phyloP scores from a whole-genome alignment of 2,113 vertebrate species.

The Epinephelus cyanopodus region DNA sequence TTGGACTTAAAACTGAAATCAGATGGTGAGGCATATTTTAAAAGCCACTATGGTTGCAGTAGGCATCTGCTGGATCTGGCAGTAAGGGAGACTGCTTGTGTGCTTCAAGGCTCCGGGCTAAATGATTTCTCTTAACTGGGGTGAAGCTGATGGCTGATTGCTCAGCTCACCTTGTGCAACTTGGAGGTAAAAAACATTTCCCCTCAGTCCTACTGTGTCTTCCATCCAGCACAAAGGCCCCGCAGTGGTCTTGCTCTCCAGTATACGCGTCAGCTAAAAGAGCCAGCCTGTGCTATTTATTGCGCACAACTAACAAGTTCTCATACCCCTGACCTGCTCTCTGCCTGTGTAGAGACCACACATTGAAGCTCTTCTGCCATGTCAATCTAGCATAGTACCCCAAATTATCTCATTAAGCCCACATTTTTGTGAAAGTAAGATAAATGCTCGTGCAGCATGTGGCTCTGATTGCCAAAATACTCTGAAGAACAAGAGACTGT shows the following conservation, averaged over 20 bases:
- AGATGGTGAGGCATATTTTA: conserved; percentile 80
- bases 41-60: conserved; percentile 76
- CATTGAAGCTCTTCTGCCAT: conserved; percentile 46
- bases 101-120: conserved; percentile 58
- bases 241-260: conserved; percentile 24
- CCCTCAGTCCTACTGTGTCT: conserved; percentile 43
- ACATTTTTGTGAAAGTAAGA: conserved; percentile 78
- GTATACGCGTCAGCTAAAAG: conserved; percentile 48
- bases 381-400: conserved; percentile 47
- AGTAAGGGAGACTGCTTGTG: conserved; percentile 51
- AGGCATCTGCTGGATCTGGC: conserved; percentile 72
- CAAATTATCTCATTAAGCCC: conserved; percentile 80
- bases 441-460: conserved; percentile 77
- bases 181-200: conserved; percentile 31
- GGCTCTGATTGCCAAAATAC: conserved; percentile 80
- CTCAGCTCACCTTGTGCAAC: conserved; percentile 64
- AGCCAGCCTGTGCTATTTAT: conserved; percentile 42
- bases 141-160: conserved; percentile 67
- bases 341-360: conserved; percentile 55
- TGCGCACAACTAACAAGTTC: conserved; percentile 37
- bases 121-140: conserved; percentile 64
- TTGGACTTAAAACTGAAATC: conserved; percentile 69
- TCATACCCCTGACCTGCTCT: conserved; percentile 32
- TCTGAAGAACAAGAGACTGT: conserved; percentile 79
- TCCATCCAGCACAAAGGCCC: conserved; percentile 28